phyloP scores from a whole-genome alignment of 2,113 vertebrate genomes.

The Seriola quinqueradiata region DNA sequence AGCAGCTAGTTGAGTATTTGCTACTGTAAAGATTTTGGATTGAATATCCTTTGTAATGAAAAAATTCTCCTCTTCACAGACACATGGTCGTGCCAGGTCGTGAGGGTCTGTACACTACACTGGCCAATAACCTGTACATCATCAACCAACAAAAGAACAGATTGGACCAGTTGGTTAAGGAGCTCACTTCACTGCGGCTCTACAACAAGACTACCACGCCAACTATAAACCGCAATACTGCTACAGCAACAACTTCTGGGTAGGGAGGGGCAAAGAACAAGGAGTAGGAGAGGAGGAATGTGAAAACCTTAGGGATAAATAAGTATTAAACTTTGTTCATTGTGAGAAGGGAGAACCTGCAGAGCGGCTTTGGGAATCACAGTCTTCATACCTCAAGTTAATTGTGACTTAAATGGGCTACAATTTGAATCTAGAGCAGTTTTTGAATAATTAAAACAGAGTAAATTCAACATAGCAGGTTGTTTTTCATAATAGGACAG shows the following conservation, averaged over 20 bases:
- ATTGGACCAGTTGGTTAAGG: constrained; percentile 88
- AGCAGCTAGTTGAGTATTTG: not conserved
- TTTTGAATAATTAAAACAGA: constrained; percentile 15
- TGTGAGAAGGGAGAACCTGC: not conserved
- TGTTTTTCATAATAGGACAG: constrained; percentile 8
- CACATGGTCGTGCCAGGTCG: constrained; percentile 92
- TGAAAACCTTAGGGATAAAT: not conserved
- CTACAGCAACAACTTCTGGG: constrained; percentile 32
- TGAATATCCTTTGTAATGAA: not conserved
- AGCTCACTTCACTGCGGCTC: constrained; percentile 90
- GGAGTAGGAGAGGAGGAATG: not conserved
- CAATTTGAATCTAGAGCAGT: not conserved
- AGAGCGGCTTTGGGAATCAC: not conserved
- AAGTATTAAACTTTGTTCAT: not conserved
- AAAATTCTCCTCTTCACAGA: constrained; percentile 75
- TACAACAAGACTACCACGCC: constrained; percentile 86
- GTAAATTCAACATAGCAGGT: not conserved
- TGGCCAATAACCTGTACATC: constrained; percentile 94
- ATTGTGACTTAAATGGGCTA: not conserved
- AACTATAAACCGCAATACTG: constrained; percentile 46
- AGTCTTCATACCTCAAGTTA: constrained; percentile 1
- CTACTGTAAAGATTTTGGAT: not conserved
- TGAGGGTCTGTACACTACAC: constrained; percentile 92
- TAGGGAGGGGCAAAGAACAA: constrained; percentile 16
- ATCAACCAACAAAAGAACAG: constrained; percentile 95